Base-by-base conservation (phyloP, 2,888 invertebrate species). In the Caradrina kadenii region DNA sequence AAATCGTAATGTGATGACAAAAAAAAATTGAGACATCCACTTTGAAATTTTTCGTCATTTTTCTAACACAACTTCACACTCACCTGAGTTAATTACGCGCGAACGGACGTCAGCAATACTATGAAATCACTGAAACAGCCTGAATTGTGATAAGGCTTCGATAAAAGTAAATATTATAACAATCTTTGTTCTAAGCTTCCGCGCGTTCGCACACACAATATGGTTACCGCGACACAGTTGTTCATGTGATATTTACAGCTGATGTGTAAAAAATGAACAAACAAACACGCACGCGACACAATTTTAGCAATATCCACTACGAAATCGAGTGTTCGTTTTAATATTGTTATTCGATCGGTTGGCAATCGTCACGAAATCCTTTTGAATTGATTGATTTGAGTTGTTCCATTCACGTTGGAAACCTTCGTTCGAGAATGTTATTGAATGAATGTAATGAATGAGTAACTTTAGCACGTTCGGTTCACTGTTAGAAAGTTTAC, bases 371-470 rank as follows among this genome's bases (percentile, higher is more conserved):
- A 86, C 80, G 84, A 88, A 87, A 87, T 87, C 77, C 76, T 81
- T 86, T 88, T 89, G 81, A 80, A 88, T 90, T 91, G 91, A 91
- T 91, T 91, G 89, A 90, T 88, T 76, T 76, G 76, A 78, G 79
- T 83, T 84, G 73, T 79, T 74, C 56, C 81, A 71, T 80, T 81
- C 80, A 61, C 69, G 10, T 64, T 63, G 59, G 31, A 64, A 22
- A 45, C 45, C 49, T 61, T 73, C 71, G 39, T 68, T 74, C 80
- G 45, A 50, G 69, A 72, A 66, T 63, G 64, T 52, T 55, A 64
- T 31, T 69, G 76, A 80, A 79, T 39, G 82, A 72, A 63, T 64
- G 65, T 55, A 54, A 59, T 31, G 77, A 69, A 52, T 52, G 50
- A 45, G 11, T 19, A 31, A 42, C 21, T 31, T 1, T 0, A 26